Conservation (phyloP, 2,113 vertebrate genomes). For the Penelope pileata region DNA sequence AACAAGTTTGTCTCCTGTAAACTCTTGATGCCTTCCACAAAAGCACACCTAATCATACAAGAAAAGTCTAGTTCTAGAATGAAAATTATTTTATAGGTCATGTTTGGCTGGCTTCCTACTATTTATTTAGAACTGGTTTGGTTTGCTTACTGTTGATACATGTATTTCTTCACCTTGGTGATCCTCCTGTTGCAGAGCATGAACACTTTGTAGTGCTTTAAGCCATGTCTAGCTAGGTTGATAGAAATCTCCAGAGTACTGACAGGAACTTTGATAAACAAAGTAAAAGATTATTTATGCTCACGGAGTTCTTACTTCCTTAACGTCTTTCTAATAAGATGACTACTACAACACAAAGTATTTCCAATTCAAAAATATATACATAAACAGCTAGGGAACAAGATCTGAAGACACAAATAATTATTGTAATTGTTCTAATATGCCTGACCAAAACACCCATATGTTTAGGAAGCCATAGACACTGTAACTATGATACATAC, state of each 20-base stretch:
- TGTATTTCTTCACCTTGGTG: not conserved
- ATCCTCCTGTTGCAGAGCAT: not conserved
- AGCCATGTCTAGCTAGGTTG: not conserved
- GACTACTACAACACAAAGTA: not conserved
- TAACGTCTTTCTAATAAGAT: not conserved
- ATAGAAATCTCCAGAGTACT: not conserved
- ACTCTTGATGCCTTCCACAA: not conserved
- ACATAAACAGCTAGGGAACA: not conserved
- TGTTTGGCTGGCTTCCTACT: not conserved
- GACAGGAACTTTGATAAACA: not conserved
- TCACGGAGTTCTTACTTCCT: not conserved
- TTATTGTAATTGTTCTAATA: not conserved
- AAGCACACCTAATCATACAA: not conserved
- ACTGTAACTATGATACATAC: not conserved
- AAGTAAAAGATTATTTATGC: not conserved
- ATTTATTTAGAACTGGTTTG: not conserved
- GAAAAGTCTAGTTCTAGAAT: not conserved
- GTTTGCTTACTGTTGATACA: not conserved
- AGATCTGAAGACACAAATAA: not conserved
- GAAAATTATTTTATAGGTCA: not conserved
- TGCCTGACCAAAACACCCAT: not conserved
- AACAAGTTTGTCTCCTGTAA: not conserved
- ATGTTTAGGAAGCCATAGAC: not conserved
- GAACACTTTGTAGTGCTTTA: not conserved
- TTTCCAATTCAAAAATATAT: not conserved